Evolutionary conservation across 2,113 vertebrate genomes (phyloP).

Genomic region (Poicephalus gulielmi): DNA sequence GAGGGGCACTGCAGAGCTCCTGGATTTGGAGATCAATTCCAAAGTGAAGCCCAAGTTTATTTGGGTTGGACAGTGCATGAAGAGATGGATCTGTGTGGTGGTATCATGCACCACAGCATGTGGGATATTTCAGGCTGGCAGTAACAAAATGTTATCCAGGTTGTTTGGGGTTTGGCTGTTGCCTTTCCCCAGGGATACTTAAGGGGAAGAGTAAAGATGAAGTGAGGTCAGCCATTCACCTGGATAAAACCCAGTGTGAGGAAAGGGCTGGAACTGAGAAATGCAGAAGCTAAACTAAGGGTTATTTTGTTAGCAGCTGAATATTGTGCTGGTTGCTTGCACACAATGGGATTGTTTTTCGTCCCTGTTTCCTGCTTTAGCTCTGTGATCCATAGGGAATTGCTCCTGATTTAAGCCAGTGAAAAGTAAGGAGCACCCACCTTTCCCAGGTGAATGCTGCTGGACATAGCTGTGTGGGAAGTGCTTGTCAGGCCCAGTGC

Average conservation of each 20-base stretch:
- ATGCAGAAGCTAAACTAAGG: neutral
- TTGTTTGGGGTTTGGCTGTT: neutral
- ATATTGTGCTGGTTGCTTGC: neutral
- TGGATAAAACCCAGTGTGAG: neutral
- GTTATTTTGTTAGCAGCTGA: neutral
- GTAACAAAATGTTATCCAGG: neutral
- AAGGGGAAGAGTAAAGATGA: neutral
- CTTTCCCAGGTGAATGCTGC: neutral
- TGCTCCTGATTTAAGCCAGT: neutral
- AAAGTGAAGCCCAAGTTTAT: conserved; percentile 15
- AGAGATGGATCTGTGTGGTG: neutral
- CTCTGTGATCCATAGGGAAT: neutral
- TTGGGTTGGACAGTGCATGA: neutral
- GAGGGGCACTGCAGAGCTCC: neutral
- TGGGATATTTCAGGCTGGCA: neutral
- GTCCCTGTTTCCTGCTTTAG: neutral
- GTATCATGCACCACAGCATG: neutral
- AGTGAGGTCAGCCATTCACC: rapidly evolving
- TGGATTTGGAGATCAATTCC: neutral
- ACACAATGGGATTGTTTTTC: neutral
- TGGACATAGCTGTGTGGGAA: neutral
- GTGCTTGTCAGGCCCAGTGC: too few species aligned
- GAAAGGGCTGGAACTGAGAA: neutral
- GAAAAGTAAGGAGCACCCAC: neutral
- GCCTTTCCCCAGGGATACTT: neutral